Base-by-base conservation (phyloP, 2,888 invertebrate species). In the Morpho deidamia region DNA sequence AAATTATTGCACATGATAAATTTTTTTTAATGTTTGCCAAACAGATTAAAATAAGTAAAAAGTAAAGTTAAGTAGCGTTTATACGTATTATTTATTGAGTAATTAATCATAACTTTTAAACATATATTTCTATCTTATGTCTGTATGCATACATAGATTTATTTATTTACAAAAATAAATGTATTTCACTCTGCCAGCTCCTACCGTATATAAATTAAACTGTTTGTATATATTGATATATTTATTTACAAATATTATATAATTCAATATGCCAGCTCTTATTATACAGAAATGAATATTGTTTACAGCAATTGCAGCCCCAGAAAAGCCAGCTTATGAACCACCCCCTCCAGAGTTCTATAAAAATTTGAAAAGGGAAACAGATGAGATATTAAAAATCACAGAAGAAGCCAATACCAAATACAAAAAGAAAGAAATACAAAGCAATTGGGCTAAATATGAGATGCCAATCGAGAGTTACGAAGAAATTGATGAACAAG, bases 401-500 rank as follows among this genome's bases (percentile, higher is more conserved):
- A 83, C 83, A 7, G 85, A 89, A 62, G 83, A 84, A 62, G 83
- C 78, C 34, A 82, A 76, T 55, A 60, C 74, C 0, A 90, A 90
- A 64, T 90, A 90, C 52, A 83, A 80, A 53, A 90, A 89, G 63
- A 88, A 90, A 55, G 89, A 89, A 63, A 89, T 90, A 38, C 78
- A 82, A 67, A 90, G 88, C 57, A 90, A 90, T 59, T 90, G 90
- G 90, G 71, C 81, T 4, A 89, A 89, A 58, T 89, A 88, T 80
- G 90, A 90, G 63, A 74, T 89, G 72, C 87, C 87, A 0, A 79
- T 88, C 59, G 84, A 86, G 43, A 85, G 71, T 57, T 89, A 90
- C 63, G 88, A 90, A 39, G 83, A 84, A 53, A 74, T 85, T 55
- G 84, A 88, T 58, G 83, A 86, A 50, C 80, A 83, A 46, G 85